Evolutionary conservation across 2,888 invertebrate genomes (phyloP), one percentile per base, ranked within the genome.

Genomic region (Erynnis tages): DNA sequence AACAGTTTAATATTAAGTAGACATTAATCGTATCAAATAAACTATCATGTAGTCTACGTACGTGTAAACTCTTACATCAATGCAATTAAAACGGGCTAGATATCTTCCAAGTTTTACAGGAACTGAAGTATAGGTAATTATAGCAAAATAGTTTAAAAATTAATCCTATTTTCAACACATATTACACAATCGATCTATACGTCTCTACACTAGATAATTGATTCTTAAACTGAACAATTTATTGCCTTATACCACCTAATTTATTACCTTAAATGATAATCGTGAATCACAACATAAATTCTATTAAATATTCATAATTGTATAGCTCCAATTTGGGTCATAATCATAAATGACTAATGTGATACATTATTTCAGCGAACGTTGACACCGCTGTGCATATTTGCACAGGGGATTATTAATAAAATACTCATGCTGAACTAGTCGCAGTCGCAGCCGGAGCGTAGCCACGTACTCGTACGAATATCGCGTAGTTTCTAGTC

Each of bases 261-360:
- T n/a, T n/a, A n/a, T n/a, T n/a, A n/a, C n/a, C n/a, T n/a, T n/a
- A 30, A 48, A 48, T 40, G 30, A 48, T 48, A 32, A 16, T 32
- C 23, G 41, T 30, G 40, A 49, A 32, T 49, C 40, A 49, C 40
- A 14, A 40, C 25, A 19, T 41, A 49, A 10, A 32, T 32, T 49
- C 11, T 23, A 49, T 49, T 41, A 32, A 45, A 29, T 32, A n/a
- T 41, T 49, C 32, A 41, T 49, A 23, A 41, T 17, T 16, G 13
- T 10, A 21, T 32, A 41, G 16, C 11, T 25, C 49, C 23, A 25
- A 49, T 49, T 49, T 34, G 34, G 48, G 48, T 41, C 48, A 41
- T 40, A 43, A 40, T 48, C 30, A 19, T 50, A 35, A 43, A 50
- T 50, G 43, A 50, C 17, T 50, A 43, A 50, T 25, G n/a, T 25